Evolutionary conservation across 2,888 invertebrate genomes (phyloP).

Genomic region (Neoascia interrupta): DNA sequence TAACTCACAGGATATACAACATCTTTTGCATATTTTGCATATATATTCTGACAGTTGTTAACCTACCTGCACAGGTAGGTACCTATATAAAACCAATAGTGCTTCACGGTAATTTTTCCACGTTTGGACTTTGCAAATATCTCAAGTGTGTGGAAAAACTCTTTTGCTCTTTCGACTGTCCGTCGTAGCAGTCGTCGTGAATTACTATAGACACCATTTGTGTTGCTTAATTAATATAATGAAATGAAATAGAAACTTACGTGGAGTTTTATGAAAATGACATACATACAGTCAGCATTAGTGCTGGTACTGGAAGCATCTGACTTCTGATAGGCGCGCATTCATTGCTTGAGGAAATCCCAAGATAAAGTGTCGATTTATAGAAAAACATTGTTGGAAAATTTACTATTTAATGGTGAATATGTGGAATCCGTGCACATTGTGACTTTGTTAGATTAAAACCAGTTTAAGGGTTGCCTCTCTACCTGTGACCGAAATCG

Average conservation of each 20-base stretch:
- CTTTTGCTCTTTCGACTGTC: too few relatives aligned
- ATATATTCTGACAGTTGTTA: neutral
- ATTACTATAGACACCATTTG: conserved; percentile 11
- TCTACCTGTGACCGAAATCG: too few relatives aligned
- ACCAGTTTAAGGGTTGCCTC: conserved; percentile 51
- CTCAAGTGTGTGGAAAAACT: conserved; percentile 5
- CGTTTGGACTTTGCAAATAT: conserved; percentile 24
- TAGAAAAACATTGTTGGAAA: conserved; percentile 38
- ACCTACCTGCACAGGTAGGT: neutral
- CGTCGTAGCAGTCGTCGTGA: too few relatives aligned
- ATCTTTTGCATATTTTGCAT: too few relatives aligned
- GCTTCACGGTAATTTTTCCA: too few relatives aligned
- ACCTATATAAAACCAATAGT: too few relatives aligned
- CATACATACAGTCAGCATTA: conserved; percentile 29
- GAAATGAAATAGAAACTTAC: conserved; percentile 45
- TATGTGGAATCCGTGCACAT: conserved; percentile 30
- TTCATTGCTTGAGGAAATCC: conserved; percentile 49
- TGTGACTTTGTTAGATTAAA: conserved; percentile 14
- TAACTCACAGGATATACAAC: too few relatives aligned
- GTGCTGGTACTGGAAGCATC: conserved; percentile 42
- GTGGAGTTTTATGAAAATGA: conserved; percentile 50
- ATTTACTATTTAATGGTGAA: conserved; percentile 22
- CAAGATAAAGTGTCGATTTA: conserved; percentile 45
- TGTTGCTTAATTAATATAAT: conserved; percentile 41
- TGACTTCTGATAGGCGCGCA: conserved; percentile 64